Conservation (phyloP, 2,797 vertebrate genomes). For the Acanthiza pusilla region DNA sequence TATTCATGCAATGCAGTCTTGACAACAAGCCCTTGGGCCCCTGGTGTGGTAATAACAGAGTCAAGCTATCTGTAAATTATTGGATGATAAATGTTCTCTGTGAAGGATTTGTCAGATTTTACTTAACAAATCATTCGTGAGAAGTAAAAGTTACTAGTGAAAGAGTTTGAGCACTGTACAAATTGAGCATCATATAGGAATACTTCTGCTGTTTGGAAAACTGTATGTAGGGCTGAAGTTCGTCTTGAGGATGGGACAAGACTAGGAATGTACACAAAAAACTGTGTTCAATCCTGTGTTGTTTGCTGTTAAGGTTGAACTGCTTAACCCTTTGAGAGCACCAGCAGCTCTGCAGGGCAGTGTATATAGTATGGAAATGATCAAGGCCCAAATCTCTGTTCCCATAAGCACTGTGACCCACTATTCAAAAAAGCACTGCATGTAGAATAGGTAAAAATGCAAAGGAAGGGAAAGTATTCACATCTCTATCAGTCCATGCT, state of each 20-base stretch:
- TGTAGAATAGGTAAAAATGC: background rate
- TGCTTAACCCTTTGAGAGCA: background rate
- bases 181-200: background rate
- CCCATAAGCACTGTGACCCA: accelerated
- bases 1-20: background rate
- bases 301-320: background rate
- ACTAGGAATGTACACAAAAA: background rate
- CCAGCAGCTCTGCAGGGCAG: background rate
- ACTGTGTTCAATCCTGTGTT: background rate
- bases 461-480: background rate
- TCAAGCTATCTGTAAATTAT: background rate
- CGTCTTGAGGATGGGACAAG: background rate
- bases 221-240: background rate
- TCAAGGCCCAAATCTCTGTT: background rate
- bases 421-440: background rate
- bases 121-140: background rate
- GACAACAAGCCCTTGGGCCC: background rate
- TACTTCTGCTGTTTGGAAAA: background rate
- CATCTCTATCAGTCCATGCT: background rate
- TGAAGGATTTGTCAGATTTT: background rate
- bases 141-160: background rate
- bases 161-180: background rate
- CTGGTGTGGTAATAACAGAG: background rate
- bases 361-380: background rate
- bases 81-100: background rate